Evolutionary conservation across 2,888 invertebrate genomes (phyloP).

Genomic region (Temnothorax rugatulus): DNA sequence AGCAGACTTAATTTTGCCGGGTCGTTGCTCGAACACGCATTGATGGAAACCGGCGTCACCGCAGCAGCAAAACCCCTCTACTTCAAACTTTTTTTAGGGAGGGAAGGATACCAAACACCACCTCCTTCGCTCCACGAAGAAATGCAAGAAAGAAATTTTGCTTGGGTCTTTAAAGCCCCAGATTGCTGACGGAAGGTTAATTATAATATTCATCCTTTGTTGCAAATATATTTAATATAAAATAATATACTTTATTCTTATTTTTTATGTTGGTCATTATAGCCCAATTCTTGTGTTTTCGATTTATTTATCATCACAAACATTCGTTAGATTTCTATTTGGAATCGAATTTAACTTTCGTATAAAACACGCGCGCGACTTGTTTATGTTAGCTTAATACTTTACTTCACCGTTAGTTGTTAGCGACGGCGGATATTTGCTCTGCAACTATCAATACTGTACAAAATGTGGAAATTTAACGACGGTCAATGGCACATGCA

Average conservation of each 20-base stretch:
- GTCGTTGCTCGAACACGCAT: no score
- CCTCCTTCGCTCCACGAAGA: no score
- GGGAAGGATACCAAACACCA: no score
- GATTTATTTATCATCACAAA: slow-evolving; percentile 3
- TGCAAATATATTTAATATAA: neutral
- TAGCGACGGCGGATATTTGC: slow-evolving; percentile 5
- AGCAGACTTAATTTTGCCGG: no score
- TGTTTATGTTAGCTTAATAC: slow-evolving; percentile 7
- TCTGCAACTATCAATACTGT: neutral
- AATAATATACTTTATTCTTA: neutral
- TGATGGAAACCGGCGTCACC: no score
- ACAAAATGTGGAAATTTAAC: slow-evolving; percentile 22
- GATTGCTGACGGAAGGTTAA: neutral
- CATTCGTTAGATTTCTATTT: neutral
- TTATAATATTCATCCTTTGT: neutral
- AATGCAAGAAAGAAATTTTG: no score
- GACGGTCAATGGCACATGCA: slow-evolving; percentile 9
- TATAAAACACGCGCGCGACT: neutral
- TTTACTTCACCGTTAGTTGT: slow-evolving; percentile 13
- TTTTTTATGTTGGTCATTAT: neutral
- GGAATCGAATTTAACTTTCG: neutral
- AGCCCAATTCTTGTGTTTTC: neutral
- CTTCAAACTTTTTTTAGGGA: no score
- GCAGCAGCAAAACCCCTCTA: no score
- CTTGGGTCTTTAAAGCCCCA: no score